Evolutionary conservation across 2,113 vertebrate genomes (phyloP).

Genomic region (Gymnobelideus leadbeateri): DNA sequence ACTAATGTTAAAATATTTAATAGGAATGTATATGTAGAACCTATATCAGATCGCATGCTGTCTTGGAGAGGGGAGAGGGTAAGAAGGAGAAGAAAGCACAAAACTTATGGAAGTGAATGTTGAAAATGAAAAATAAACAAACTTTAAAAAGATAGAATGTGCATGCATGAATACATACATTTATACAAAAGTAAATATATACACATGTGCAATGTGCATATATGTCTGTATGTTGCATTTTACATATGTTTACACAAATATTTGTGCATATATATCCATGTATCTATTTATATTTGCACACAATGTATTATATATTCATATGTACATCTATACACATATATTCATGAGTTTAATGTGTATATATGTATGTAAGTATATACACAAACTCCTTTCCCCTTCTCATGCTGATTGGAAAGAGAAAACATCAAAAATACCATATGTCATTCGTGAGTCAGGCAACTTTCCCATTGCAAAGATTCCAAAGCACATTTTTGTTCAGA

Average conservation of each 20-base stretch:
- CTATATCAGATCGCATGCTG: too few relatives aligned
- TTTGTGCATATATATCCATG: neutral
- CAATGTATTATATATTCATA: neutral
- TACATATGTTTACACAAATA: neutral
- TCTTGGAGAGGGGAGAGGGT: too few relatives aligned
- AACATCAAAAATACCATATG: neutral
- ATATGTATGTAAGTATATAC: neutral
- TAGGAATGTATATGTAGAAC: too few relatives aligned
- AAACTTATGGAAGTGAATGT: too few relatives aligned
- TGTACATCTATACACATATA: neutral
- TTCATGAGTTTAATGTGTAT: neutral
- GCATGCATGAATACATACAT: neutral
- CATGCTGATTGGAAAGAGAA: neutral
- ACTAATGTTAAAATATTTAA: too few relatives aligned
- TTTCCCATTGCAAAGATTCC: neutral
- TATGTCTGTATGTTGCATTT: neutral
- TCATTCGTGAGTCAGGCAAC: neutral
- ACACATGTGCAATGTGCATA: neutral
- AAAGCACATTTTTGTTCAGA: neutral
- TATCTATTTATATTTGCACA: neutral
- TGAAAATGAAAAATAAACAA: too few relatives aligned
- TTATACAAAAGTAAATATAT: neutral
- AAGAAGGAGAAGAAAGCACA: too few relatives aligned
- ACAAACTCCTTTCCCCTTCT: neutral
- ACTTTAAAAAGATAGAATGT: neutral